A percentile compares a stretch with the other conserved stretches of the same genome.
Conservation (phyloP, 30 jellyfish, hydroid and myxozoan genomes). For the Cassiopea xamachana region DNA sequence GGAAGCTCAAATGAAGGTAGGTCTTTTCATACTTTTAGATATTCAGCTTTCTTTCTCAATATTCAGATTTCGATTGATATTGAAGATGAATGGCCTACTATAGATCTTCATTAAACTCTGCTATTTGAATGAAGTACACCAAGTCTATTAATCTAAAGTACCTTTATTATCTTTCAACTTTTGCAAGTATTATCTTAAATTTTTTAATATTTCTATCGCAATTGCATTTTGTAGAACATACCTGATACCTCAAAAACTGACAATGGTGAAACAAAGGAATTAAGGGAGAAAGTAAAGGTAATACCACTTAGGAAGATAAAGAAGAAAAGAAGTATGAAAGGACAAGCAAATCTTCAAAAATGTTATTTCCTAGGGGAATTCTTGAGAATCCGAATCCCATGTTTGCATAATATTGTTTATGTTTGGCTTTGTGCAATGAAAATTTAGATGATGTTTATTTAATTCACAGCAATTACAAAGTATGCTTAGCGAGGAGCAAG, state of each 20-base stretch:
- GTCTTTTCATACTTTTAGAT: background rate
- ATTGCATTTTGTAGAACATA: background rate
- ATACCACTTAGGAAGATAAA: background rate
- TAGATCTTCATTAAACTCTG: too few relatives aligned
- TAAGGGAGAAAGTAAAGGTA: conserved; percentile 39
- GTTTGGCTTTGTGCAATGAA: too few relatives aligned
- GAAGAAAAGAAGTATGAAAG: too few relatives aligned
- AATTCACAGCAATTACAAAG: conserved; percentile 44
- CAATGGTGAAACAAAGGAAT: conserved; percentile 18
- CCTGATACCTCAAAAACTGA: background rate
- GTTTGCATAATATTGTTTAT: too few relatives aligned
- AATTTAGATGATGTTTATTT: background rate
- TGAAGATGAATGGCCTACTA: too few relatives aligned
- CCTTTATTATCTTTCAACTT: background rate
- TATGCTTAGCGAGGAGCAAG: conserved; percentile 59
- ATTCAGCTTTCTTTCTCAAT: background rate
- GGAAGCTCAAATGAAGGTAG: conserved; percentile 46
- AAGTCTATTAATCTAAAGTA: background rate
- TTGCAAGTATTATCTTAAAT: background rate
- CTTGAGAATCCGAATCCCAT: background rate
- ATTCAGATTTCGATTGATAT: too few relatives aligned
- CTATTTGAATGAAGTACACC: too few relatives aligned
- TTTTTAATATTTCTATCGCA: too few relatives aligned
- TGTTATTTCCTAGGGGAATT: background rate
- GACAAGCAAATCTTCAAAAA: too few relatives aligned